phyloP scores from a whole-genome alignment of 2,797 vertebrate species.

The Sebastes alutus region DNA sequence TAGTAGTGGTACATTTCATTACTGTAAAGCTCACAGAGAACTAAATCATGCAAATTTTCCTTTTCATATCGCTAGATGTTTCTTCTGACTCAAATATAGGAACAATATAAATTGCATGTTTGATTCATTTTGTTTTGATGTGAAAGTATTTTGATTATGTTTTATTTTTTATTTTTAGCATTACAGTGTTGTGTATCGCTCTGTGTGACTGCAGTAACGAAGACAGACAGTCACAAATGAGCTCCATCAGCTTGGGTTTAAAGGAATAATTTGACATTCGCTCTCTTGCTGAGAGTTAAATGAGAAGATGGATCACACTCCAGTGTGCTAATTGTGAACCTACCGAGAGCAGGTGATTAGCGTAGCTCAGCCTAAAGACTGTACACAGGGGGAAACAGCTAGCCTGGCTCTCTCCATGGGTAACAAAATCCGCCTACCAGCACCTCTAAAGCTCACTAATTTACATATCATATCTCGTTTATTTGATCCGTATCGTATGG shows the following conservation, averaged over 20 bases:
- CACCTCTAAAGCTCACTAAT: neutral
- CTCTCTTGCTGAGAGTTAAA: neutral
- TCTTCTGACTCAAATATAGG: constrained; percentile 2
- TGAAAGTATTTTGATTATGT: neutral
- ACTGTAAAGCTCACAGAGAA: constrained; percentile 1
- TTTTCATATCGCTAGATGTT: neutral
- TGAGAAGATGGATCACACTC: neutral
- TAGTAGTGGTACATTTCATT: constrained; percentile 11
- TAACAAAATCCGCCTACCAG: neutral
- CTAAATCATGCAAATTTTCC: neutral
- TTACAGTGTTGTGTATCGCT: neutral
- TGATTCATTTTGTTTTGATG: neutral
- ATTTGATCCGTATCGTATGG: neutral
- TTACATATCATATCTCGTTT: neutral
- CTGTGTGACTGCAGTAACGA: neutral
- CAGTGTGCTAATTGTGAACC: neutral
- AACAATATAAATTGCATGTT: neutral
- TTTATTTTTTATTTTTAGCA: neutral
- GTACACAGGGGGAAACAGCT: neutral
- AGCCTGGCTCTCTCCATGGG: neutral
- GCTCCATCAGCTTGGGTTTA: neutral
- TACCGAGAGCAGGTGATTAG: neutral
- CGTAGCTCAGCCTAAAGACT: neutral
- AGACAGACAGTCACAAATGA: neutral
- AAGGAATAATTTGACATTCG: neutral